phyloP scores from a whole-genome alignment of 1,140 invertebrate genomes.

The Drosophila ficusphila region DNA sequence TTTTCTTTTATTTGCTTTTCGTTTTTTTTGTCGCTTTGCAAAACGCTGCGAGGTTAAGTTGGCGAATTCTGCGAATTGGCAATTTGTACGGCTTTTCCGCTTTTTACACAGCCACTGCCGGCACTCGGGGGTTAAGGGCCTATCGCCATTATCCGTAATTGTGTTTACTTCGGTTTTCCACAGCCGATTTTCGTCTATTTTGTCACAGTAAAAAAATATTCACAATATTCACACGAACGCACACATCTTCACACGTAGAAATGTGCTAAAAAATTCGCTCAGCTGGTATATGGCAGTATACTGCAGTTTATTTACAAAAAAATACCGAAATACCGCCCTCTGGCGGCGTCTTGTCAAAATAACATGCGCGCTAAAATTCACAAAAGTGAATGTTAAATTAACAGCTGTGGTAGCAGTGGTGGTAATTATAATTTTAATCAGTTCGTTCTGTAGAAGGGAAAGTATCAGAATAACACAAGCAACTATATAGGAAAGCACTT shows the following conservation, averaged over 20 bases:
- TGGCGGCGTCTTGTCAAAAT: background rate
- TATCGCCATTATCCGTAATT: constrained; percentile 20
- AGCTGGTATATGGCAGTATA: constrained; percentile 33
- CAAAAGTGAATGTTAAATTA: background rate
- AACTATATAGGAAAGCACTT: too few relatives aligned
- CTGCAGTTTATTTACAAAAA: background rate
- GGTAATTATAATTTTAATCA: too few relatives aligned
- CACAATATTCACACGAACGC: constrained; percentile 37
- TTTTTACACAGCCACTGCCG: constrained; percentile 2
- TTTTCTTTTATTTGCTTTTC: constrained; percentile 2
- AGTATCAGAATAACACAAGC: too few relatives aligned
- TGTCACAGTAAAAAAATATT: constrained; percentile 74
- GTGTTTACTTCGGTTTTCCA: constrained; percentile 37
- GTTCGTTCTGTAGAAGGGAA: too few relatives aligned
- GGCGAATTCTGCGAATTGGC: constrained; percentile 44
- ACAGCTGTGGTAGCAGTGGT: too few relatives aligned
- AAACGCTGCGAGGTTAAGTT: constrained; percentile 76
- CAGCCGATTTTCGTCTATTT: constrained; percentile 52
- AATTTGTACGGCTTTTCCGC: constrained; percentile 16
- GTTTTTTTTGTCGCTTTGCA: constrained; percentile 48
- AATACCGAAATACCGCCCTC: constrained; percentile 10
- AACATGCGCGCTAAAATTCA: constrained; percentile 12
- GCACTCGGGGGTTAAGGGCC: constrained; percentile 17
- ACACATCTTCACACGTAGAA: constrained; percentile 18
- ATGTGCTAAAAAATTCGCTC: constrained; percentile 68